Evolutionary conservation across 2,113 vertebrate genomes (phyloP), one percentile per base, ranked within the genome.

Genomic region (Poeciliopsis retropinna): DNA sequence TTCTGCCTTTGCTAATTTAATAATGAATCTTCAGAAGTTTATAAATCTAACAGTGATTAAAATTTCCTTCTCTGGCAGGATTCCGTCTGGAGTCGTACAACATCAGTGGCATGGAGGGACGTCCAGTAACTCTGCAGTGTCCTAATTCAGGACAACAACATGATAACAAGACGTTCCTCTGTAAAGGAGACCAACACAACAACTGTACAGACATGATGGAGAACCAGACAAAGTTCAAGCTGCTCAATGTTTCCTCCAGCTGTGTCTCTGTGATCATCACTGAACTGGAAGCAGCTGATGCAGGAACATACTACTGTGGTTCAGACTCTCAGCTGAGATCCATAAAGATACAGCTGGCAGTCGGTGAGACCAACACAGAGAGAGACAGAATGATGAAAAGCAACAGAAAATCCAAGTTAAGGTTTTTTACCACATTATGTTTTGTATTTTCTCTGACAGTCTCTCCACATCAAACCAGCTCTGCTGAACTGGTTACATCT

Each of bases 261-360:
- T 74, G 30, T 15, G 87, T 89, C 83, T 34, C 0, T 1, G 83
- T 89, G 28, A 76, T 0, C 0, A 76, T 86, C 74, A 30, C 51
- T 25, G 41, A 73, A 57, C 0, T 87, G 65, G 74, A 62, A 82
- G 81, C 60, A 67, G 47, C 8, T 27, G 84, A 89, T 62, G 63
- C 69, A 62, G 88, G 79, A 19, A 84, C 72, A 12, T 89, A 82
- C 74, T 89, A 81, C 81, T 89, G 88, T 82, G 81, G 79, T 9
- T 87, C 88, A 61, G 83, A 87, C 67, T 9, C 74, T 25, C 60
- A 65, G 54, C 82, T 75, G 84, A 74, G 60, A 60, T 86, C 86
- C 79, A 70, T 37, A 54, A 76, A 76, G 70, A 75, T 90, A 78
- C 66, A 79, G 0, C 77, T 90, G 64, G 76, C 75, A 64, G 32